phyloP scores from a whole-genome alignment of 2,113 vertebrate genomes.

The Zootoca vivipara region DNA sequence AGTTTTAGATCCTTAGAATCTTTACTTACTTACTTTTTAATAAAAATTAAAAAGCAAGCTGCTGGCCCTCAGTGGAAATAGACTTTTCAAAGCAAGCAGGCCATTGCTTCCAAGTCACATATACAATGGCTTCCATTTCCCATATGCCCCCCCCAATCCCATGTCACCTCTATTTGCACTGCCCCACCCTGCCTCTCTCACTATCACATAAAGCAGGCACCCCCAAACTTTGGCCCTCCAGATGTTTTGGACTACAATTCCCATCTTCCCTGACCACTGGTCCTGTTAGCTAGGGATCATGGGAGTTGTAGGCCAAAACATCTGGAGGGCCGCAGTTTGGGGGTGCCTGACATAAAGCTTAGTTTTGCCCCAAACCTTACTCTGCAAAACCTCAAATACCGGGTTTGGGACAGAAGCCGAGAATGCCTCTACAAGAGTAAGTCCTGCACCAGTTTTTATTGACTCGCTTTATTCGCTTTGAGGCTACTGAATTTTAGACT shows the following conservation, averaged over 20 bases:
- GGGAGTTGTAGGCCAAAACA: too few species aligned
- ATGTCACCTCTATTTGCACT: neutral
- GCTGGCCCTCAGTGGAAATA: neutral
- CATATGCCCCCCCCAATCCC: too few species aligned
- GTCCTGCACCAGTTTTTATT: neutral
- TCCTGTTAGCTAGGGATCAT: too few species aligned
- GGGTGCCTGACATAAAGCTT: neutral
- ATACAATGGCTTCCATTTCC: neutral
- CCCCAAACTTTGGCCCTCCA: too few species aligned
- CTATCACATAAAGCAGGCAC: neutral
- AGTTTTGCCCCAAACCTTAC: neutral
- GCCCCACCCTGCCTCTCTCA: neutral
- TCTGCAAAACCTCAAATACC: neutral
- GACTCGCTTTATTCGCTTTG: neutral
- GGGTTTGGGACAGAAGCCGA: neutral
- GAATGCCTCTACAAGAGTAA: too few species aligned
- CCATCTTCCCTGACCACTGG: too few species aligned
- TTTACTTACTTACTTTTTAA: neutral
- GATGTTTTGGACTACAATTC: too few species aligned
- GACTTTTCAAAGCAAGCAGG: neutral
- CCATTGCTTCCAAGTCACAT: neutral
- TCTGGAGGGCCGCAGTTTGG: too few species aligned
- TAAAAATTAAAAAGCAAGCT: neutral
- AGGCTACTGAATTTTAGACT: neutral
- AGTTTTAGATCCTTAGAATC: neutral